Evolutionary conservation across 2,113 vertebrate species (phyloP).

Genomic region (Raja brachyura): DNA sequence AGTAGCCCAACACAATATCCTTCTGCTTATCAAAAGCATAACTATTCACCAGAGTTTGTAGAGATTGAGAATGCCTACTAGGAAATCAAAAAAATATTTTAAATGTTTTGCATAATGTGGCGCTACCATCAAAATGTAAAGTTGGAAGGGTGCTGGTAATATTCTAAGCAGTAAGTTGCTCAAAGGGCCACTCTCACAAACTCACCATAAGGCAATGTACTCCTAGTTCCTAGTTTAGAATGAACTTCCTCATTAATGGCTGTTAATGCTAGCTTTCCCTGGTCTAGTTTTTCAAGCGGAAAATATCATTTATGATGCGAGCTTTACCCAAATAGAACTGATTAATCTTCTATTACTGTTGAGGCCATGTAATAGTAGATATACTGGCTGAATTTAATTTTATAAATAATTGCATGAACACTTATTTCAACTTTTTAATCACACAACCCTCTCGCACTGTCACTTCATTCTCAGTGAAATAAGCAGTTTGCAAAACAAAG

Average conservation of each 20-base stretch:
- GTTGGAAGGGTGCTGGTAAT: too few species aligned
- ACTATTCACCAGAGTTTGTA: neutral
- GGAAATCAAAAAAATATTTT: too few species aligned
- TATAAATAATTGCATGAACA: constrained; percentile 14
- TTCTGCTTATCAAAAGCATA: neutral
- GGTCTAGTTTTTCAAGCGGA: neutral
- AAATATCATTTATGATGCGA: neutral
- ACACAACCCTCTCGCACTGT: neutral
- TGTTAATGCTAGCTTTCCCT: neutral
- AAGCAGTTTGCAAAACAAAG: neutral
- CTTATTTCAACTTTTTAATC: neutral
- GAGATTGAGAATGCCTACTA: too few species aligned
- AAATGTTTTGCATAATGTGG: too few species aligned
- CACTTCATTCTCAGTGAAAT: constrained; percentile 2
- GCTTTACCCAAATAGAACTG: neutral
- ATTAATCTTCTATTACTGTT: neutral
- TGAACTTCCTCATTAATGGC: neutral
- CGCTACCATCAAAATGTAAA: too few species aligned
- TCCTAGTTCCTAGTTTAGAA: neutral
- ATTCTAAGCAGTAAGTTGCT: neutral
- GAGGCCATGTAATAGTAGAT: neutral
- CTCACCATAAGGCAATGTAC: neutral
- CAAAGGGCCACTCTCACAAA: neutral
- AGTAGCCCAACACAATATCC: neutral
- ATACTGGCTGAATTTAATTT: neutral